Percentiles rank a stretch among this genome's conserved stretches.
phyloP scores from a whole-genome alignment of 1,140 invertebrate genomes.

The Drosophila elegans region DNA sequence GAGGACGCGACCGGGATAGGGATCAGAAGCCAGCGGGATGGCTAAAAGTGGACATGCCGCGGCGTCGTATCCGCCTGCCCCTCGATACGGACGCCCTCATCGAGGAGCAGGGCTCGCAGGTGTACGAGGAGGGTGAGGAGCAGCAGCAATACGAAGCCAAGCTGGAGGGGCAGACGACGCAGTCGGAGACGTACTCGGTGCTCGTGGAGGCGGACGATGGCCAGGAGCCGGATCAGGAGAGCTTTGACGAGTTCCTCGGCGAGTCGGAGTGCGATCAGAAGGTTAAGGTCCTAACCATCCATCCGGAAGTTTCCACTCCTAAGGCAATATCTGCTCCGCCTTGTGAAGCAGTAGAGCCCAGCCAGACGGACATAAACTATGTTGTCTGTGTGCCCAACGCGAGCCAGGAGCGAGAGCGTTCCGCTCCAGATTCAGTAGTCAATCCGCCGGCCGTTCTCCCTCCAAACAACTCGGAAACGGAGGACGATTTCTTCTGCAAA shows the following conservation, averaged over 20 bases:
- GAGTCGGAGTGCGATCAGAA: constrained; percentile 40
- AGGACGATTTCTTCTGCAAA: constrained; percentile 80
- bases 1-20: constrained; percentile 45
- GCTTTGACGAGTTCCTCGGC: constrained; percentile 55
- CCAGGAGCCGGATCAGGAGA: constrained; percentile 38
- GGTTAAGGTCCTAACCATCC: constrained; percentile 38
- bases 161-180: constrained; percentile 58
- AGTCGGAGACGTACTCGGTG: constrained; percentile 70
- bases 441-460: neutral
- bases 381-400: constrained; percentile 53
- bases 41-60: constrained; percentile 43
- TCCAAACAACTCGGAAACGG: constrained; percentile 49
- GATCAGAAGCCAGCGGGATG: constrained; percentile 57
- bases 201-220: constrained; percentile 67
- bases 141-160: constrained; percentile 59
- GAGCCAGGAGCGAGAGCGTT: constrained; percentile 16
- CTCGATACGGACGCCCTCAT: constrained; percentile 37
- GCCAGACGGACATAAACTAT: constrained; percentile 52
- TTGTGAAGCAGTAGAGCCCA: constrained; percentile 16
- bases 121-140: constrained; percentile 62
- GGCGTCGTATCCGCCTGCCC: constrained; percentile 17
- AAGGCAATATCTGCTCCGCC: constrained; percentile 6
- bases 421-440: neutral
- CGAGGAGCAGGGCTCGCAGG: constrained; percentile 54
- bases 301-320: constrained; percentile 16